Evolutionary conservation across 2,888 invertebrate species (phyloP), one percentile per base, ranked within the genome.

Genomic region (Syrphus vitripennis): DNA sequence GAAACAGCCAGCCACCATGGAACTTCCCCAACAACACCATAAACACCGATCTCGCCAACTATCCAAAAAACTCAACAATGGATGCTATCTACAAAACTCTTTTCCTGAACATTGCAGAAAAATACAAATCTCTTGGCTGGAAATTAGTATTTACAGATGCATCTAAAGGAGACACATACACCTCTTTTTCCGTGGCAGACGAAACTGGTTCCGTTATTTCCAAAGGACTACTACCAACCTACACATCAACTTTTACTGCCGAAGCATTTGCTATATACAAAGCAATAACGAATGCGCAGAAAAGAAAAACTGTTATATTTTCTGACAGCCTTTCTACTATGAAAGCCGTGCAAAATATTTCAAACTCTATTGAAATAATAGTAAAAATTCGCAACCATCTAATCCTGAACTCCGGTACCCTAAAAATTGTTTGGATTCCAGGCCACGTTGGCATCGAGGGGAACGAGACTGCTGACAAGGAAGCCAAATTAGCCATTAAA

Each of bases 11-110:
- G 24, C 67, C 50, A 50, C 67, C 50, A 1, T 69, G 67, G 50
- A 69, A 69, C 0, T 16, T 69, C 1, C 21, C 34, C 10, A 34
- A 9, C 50, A 4, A 67, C 45, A 53, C 50, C 14, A 34, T 50
- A 14, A 69, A 42, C 40, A 48, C 53, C 10, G 63, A 77, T 12
- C 59, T 77, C 4, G 7, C 10, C 34, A 42, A 31, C 14, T 75
- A 65, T 40, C 10, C 65, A 29, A 76, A 67, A 48, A 34, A n/a
- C 9, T 55, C 55, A 67, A 67, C 77, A 48, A 29, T 12, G 14
- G n/a, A 69, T 16, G 16, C 19, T 3, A 48, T 65, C 6, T 57
- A 55, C 55, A 67, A 75, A 26, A 6, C 65, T 21, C 29, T 65
- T 14, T 57, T 67, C 7, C 14, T 26, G 16, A 40, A 16, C 29